Conservation (phyloP, 2,113 vertebrate species). For the Pseudopodoces humilis region DNA sequence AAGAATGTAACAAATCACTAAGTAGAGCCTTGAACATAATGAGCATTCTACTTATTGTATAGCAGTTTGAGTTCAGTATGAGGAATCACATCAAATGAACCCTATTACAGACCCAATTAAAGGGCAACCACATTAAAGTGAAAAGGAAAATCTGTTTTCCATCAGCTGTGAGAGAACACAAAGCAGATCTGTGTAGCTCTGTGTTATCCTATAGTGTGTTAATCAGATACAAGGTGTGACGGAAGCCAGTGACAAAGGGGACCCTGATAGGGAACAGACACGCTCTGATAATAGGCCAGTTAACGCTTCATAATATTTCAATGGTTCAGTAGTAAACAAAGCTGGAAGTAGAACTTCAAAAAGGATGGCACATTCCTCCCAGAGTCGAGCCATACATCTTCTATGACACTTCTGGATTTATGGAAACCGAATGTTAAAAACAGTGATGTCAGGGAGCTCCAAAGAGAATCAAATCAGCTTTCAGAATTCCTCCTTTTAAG, state of each 20-base stretch:
- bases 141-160: slow-evolving; percentile 75
- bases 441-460: slow-evolving; percentile 46
- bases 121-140: slow-evolving; percentile 75
- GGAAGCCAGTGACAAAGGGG: slow-evolving; percentile 76
- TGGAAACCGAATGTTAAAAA: slow-evolving; percentile 61
- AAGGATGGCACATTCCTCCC: slow-evolving; percentile 68
- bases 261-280: slow-evolving; percentile 75
- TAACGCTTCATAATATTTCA: slow-evolving; percentile 69
- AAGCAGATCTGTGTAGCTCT: slow-evolving; percentile 73
- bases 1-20: not conserved
- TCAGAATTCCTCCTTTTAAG: slow-evolving; percentile 46
- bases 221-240: slow-evolving; percentile 77
- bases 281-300: slow-evolving; percentile 65
- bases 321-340: slow-evolving; percentile 69
- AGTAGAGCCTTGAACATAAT: slow-evolving; percentile 28
- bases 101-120: slow-evolving; percentile 73
- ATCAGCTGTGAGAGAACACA: slow-evolving; percentile 74
- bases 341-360: slow-evolving; percentile 74
- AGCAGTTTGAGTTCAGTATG: slow-evolving; percentile 55
- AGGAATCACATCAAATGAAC: slow-evolving; percentile 74
- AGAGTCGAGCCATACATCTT: slow-evolving; percentile 63
- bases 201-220: slow-evolving; percentile 75
- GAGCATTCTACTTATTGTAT: slow-evolving; percentile 31
- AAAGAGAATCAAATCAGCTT: slow-evolving; percentile 46
- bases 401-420: slow-evolving; percentile 57